These are phyloP conservation scores for Potamilus streckersoni DNA, from an alignment of 1,140 invertebrate species.

Conservation along the genomic window DNA sequence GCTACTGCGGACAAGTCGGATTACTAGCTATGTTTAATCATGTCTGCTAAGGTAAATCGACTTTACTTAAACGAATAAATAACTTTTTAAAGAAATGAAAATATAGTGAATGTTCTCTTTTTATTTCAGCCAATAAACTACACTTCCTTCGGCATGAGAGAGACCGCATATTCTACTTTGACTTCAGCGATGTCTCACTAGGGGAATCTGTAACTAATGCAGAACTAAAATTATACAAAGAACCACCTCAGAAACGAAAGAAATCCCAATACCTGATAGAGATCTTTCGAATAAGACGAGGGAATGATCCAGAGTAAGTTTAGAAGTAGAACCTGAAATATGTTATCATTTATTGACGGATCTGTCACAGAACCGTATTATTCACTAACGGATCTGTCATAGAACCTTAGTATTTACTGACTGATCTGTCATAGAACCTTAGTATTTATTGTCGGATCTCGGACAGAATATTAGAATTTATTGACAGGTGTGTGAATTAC, in stretches of 20 bases:
- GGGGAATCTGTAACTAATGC: slow-evolving; percentile 85
- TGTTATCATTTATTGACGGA: slow-evolving; percentile 1
- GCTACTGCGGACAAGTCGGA: no score
- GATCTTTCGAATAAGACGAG: slow-evolving; percentile 49
- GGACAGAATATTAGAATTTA: neutral
- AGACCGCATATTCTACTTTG: slow-evolving; percentile 90
- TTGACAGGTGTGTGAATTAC: no score
- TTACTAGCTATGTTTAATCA: no score
- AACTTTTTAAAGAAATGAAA: no score
- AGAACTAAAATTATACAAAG: slow-evolving; percentile 85
- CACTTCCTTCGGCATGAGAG: slow-evolving; percentile 78
- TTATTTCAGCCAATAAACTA: slow-evolving; percentile 48
- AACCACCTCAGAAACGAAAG: slow-evolving; percentile 12
- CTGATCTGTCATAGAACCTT: neutral
- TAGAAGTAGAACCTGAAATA: slow-evolving; percentile 51
- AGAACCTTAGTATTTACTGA: neutral
- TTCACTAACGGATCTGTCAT: neutral
- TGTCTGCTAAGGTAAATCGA: no score
- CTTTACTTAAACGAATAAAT: no score
- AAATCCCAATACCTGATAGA: slow-evolving; percentile 22
- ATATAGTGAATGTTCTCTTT: no score
- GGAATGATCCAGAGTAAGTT: slow-evolving; percentile 56
- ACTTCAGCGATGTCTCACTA: slow-evolving; percentile 83
- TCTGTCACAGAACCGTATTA: neutral
- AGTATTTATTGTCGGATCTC: neutral